Evolutionary conservation across 1,140 invertebrate genomes (phyloP).

Genomic region (Geopemphigus sp.): DNA sequence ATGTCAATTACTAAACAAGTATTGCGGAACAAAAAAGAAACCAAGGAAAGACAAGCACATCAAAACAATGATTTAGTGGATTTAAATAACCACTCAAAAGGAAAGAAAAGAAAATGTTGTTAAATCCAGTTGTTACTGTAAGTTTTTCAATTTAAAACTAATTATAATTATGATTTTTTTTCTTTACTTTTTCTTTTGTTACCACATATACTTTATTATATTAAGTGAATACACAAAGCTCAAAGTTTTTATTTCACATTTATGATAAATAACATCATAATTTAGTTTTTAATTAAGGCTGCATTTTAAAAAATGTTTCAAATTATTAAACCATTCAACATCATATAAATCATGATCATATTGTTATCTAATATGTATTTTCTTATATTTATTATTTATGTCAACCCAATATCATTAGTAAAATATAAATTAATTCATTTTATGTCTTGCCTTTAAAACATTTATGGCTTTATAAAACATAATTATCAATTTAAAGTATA

Average conservation of each 20-base stretch:
- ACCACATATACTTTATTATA: conserved; percentile 46
- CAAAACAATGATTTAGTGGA: conserved; percentile 56
- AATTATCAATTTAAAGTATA: conserved; percentile 7
- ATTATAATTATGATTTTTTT: conserved; percentile 43
- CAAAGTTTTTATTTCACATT: conserved; percentile 44
- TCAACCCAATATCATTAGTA: conserved; percentile 14
- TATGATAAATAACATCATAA: conserved; percentile 7
- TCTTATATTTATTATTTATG: conserved; percentile 26
- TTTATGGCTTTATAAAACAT: conserved; percentile 2
- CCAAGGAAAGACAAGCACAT: conserved; percentile 62
- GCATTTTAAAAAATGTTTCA: neutral
- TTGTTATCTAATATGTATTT: neutral
- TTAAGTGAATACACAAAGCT: conserved; percentile 47
- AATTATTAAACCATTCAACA: neutral
- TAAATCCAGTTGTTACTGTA: conserved; percentile 51
- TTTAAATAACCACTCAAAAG: conserved; percentile 51
- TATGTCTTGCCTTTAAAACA: conserved; percentile 23
- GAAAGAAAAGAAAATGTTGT: conserved; percentile 54
- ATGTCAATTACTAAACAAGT: conserved; percentile 71
- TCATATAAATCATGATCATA: conserved; percentile 1
- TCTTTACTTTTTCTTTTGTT: conserved; percentile 23
- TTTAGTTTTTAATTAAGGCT: conserved; percentile 18
- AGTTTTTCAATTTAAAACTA: conserved; percentile 49
- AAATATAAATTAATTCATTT: conserved; percentile 14
- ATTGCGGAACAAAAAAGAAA: conserved; percentile 66